phyloP scores from a whole-genome alignment of 2,113 vertebrate genomes.

The Haemorhous mexicanus region DNA sequence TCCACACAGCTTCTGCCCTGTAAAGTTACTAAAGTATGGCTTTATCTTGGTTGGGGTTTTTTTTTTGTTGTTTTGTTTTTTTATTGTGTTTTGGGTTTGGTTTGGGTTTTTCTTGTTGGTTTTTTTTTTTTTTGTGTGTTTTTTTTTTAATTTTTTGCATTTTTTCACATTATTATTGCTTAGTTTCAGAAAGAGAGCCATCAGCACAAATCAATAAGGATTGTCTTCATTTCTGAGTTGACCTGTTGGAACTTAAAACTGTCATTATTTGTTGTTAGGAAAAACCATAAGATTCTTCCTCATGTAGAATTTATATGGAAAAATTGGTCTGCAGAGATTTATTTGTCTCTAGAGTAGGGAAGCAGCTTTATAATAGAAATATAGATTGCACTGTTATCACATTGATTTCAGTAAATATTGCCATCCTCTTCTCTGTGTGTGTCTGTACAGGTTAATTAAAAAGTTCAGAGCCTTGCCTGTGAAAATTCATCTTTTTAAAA shows the following conservation, averaged over 20 bases:
- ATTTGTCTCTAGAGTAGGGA: background rate
- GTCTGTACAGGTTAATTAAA: background rate
- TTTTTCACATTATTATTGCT: background rate
- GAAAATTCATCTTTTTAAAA: background rate
- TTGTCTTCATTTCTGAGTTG: background rate
- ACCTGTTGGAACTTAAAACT: background rate
- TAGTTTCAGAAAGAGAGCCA: background rate
- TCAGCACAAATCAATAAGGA: background rate
- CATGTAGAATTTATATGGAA: background rate
- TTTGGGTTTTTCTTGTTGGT: background rate
- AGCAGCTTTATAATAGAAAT: background rate
- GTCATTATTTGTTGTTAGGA: background rate
- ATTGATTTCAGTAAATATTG: background rate
- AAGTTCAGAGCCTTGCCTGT: background rate
- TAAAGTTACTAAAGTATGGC: background rate
- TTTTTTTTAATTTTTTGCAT: accelerated
- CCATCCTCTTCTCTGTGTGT: background rate
- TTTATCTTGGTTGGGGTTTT: accelerated
- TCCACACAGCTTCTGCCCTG: background rate
- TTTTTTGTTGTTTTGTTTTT: background rate
- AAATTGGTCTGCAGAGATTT: background rate
- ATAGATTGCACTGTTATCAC: background rate
- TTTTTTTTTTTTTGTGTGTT: background rate
- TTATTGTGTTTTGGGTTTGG: background rate
- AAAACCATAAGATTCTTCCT: background rate